Evolutionary conservation across 1,140 invertebrate species (phyloP).

Genomic region (Tribolium madens): DNA sequence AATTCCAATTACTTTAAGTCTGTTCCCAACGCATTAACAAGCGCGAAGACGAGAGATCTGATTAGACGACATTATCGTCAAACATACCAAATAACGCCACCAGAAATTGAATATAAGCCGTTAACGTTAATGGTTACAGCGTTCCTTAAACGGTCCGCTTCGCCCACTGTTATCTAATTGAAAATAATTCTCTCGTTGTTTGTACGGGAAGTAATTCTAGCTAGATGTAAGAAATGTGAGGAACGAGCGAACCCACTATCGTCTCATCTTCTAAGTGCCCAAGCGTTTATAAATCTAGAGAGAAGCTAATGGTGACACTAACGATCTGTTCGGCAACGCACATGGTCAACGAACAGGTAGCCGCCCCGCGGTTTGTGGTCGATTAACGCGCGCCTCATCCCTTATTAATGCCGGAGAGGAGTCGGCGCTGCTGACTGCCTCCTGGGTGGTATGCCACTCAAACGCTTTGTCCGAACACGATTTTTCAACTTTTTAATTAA

Average conservation of each 20-base stretch:
- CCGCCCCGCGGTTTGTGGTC: constrained; percentile 41
- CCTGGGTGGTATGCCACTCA: constrained; percentile 36
- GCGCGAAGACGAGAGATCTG: constrained; percentile 35
- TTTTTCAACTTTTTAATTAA: constrained; percentile 44
- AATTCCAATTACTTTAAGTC: constrained; percentile 28
- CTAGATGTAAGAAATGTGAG: constrained; percentile 43
- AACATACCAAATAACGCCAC: constrained; percentile 38
- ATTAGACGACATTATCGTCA: constrained; percentile 36
- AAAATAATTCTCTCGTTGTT: constrained; percentile 44
- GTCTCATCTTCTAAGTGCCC: constrained; percentile 40
- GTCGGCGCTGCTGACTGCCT: constrained; percentile 1
- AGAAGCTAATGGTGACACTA: constrained; percentile 44
- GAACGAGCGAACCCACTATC: constrained; percentile 18
- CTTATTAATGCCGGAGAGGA: constrained; percentile 36
- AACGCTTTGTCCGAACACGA: not conserved
- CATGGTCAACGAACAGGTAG: constrained; percentile 43
- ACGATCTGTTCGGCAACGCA: constrained; percentile 42
- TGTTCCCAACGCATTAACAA: constrained; percentile 37
- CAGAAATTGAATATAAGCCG: constrained; percentile 43
- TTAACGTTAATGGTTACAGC: constrained; percentile 41
- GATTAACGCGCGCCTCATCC: constrained; percentile 41
- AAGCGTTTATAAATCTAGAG: constrained; percentile 43
- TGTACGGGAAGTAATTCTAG: constrained; percentile 44
- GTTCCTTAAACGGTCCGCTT: constrained; percentile 43
- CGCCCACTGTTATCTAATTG: constrained; percentile 46